Evolutionary conservation across 2,888 invertebrate genomes (phyloP).

Genomic region (Arge pagana): DNA sequence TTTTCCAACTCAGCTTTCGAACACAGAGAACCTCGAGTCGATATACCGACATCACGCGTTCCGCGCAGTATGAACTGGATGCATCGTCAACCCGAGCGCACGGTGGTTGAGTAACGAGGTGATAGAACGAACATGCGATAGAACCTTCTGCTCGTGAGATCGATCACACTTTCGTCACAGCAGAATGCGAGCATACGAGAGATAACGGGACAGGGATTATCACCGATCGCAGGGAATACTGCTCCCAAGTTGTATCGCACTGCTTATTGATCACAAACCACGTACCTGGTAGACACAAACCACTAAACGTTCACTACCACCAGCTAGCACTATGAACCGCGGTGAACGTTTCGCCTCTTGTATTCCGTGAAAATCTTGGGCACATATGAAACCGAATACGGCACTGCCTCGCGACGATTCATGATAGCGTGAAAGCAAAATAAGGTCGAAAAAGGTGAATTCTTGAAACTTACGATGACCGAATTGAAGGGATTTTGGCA

Average conservation of each 20-base stretch:
- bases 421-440: not conserved
- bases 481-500: slow-evolving; percentile 58
- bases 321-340: slow-evolving; percentile 28
- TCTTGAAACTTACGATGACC: slow-evolving; percentile 53
- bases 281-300: slow-evolving; percentile 40
- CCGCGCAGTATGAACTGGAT: no score
- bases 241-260: slow-evolving; percentile 46
- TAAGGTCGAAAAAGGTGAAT: not conserved
- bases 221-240: not conserved
- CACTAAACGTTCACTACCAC: slow-evolving; percentile 35
- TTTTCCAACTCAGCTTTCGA: no score
- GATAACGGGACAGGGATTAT: slow-evolving; percentile 10
- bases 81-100: no score
- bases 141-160: no score
- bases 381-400: not conserved
- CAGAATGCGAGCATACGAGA: no score
- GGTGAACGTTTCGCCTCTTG: no score
- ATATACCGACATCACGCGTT: no score
- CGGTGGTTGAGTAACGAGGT: no score
- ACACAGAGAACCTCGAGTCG: no score
- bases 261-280: slow-evolving; percentile 56
- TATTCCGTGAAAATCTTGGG: not conserved
- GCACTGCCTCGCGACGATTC: not conserved
- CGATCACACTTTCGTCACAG: no score
- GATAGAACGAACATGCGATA: no score